phyloP scores from a whole-genome alignment of 1,140 invertebrate genomes.

The Eupristina koningsbergeri region DNA sequence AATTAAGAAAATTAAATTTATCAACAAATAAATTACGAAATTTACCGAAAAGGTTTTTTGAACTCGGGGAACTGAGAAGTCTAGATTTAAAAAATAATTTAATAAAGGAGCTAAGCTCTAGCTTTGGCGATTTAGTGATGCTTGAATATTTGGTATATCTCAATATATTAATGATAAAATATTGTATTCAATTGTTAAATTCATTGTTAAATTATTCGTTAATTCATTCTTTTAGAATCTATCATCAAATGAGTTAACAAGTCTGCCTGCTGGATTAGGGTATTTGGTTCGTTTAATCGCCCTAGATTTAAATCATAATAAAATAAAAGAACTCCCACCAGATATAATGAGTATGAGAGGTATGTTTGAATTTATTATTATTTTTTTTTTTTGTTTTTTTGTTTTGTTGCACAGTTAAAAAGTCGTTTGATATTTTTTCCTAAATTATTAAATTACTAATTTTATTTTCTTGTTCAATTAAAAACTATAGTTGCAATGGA shows the following conservation, averaged over 20 bases:
- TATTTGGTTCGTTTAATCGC: conserved; percentile 75
- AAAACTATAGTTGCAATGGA: no score
- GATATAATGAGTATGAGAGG: conserved; percentile 76
- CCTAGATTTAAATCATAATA: conserved; percentile 77
- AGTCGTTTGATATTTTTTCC: not conserved
- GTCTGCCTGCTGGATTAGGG: conserved; percentile 76
- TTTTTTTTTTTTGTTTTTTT: no score
- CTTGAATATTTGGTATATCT: conserved; percentile 77
- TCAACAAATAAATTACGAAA: conserved; percentile 83
- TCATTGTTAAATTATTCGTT: not conserved
- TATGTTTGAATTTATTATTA: conserved; percentile 57
- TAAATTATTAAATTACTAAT: no score
- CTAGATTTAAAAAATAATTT: conserved; percentile 82
- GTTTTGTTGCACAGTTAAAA: no score
- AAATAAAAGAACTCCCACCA: conserved; percentile 73
- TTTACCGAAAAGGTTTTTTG: conserved; percentile 79
- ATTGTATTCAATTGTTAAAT: not conserved
- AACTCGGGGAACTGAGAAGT: conserved; percentile 78
- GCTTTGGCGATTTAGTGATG: conserved; percentile 83
- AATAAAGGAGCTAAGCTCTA: conserved; percentile 74
- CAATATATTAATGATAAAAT: not conserved
- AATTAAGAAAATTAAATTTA: conserved; percentile 84
- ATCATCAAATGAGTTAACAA: conserved; percentile 76
- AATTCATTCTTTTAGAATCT: conserved; percentile 73
- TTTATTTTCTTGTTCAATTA: no score